Evolutionary conservation across 2,113 vertebrate species (phyloP).

Genomic region (Rhinichthys klamathensis): DNA sequence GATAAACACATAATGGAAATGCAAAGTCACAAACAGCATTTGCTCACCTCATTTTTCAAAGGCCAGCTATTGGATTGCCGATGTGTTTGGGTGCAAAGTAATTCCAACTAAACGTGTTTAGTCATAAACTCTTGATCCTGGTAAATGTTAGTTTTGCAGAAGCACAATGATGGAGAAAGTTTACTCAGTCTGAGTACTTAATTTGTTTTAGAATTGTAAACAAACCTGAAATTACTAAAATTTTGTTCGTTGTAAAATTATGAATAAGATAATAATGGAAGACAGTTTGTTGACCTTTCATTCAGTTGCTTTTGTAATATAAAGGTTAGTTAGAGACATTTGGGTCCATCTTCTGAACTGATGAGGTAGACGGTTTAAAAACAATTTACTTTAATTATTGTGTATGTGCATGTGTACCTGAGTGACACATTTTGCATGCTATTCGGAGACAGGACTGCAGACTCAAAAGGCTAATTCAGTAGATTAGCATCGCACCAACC

Average conservation of each 20-base stretch:
- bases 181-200: background rate
- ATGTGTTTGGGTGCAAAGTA: background rate
- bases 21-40: constrained; percentile 22
- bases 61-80: constrained; percentile 18
- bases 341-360: background rate
- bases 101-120: constrained; percentile 11
- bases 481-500: background rate
- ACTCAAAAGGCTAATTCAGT: background rate
- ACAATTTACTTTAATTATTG: background rate
- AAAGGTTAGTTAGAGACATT: background rate
- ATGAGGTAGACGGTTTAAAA: background rate
- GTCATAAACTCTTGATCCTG: background rate
- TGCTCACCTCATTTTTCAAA: constrained; percentile 22
- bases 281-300: background rate
- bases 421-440: background rate
- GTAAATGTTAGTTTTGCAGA: constrained; percentile 2
- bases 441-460: background rate
- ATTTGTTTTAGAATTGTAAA: background rate
- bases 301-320: constrained; percentile 6
- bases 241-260: background rate
- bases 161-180: background rate
- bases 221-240: background rate
- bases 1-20: constrained; percentile 28
- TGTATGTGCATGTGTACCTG: background rate
- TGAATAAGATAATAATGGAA: background rate